Evolutionary conservation across 2,113 vertebrate species (phyloP).

Genomic region (Catharus bicknelli): DNA sequence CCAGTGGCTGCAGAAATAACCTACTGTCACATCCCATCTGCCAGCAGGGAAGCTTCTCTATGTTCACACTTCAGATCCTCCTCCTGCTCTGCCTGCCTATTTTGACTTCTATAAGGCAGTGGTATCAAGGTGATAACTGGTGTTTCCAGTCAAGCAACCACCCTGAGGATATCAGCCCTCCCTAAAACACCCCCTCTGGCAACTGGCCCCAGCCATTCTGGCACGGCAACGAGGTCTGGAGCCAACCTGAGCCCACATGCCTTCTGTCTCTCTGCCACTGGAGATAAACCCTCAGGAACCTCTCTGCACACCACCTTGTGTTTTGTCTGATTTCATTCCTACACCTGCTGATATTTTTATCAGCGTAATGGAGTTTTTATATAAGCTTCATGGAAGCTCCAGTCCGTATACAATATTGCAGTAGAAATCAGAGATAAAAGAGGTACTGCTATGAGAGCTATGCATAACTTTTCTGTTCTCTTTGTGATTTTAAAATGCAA

Average conservation of each 20-base stretch:
- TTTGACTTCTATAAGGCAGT: background rate
- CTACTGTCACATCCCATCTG: background rate
- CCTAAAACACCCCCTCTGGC: background rate
- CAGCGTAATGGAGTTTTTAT: background rate
- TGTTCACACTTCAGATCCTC: background rate
- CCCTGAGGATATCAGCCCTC: background rate
- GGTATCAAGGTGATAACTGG: background rate
- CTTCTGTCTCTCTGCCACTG: background rate
- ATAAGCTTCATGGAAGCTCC: background rate
- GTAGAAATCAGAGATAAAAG: background rate
- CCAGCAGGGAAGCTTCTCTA: background rate
- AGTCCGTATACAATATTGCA: background rate
- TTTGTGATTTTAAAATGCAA: background rate
- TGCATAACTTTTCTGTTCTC: background rate
- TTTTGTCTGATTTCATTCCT: background rate
- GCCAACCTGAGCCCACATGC: background rate
- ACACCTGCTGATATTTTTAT: background rate
- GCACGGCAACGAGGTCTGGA: accelerated
- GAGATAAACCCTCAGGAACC: background rate
- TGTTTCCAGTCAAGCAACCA: background rate
- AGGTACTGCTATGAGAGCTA: background rate
- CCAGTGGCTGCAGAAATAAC: background rate
- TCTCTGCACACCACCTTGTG: background rate
- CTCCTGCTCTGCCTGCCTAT: background rate
- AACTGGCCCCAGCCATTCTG: background rate